These are phyloP conservation scores for Diadophis punctatus DNA, from an alignment of 2,113 vertebrate genomes.

Conservation along the genomic window DNA sequence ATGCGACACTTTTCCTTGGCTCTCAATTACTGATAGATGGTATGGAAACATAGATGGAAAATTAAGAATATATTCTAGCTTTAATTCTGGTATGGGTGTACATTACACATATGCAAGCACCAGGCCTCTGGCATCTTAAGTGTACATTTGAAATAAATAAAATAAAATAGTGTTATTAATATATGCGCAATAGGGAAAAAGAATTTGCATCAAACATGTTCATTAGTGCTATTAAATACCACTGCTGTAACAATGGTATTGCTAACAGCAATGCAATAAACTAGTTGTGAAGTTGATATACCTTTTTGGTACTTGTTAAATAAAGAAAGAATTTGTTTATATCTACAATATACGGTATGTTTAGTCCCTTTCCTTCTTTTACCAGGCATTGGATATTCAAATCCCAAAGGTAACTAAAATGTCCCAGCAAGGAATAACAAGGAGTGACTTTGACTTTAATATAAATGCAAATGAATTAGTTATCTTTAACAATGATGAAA, in stretches of 20 bases:
- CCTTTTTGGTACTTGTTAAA: neutral
- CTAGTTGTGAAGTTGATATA: neutral
- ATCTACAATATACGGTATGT: neutral
- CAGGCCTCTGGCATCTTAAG: neutral
- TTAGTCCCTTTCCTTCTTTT: neutral
- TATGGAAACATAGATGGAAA: neutral
- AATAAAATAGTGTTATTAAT: neutral
- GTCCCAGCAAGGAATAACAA: fast-evolving
- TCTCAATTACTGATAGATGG: neutral
- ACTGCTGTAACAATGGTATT: neutral
- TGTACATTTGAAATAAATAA: neutral
- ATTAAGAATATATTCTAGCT: neutral
- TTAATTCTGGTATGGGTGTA: neutral
- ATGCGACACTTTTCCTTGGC: neutral
- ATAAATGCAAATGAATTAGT: neutral
- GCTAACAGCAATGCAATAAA: neutral
- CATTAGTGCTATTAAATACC: neutral
- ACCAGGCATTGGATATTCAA: neutral
- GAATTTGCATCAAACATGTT: neutral
- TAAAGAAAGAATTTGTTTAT: neutral
- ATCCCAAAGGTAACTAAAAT: neutral
- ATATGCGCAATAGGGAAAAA: neutral
- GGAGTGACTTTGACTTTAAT: neutral
- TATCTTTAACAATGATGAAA: neutral
- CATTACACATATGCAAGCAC: neutral